Evolutionary conservation across 2,888 invertebrate species (phyloP), one percentile per base, ranked within the genome.

Genomic region (Amblyjoppa proteus): DNA sequence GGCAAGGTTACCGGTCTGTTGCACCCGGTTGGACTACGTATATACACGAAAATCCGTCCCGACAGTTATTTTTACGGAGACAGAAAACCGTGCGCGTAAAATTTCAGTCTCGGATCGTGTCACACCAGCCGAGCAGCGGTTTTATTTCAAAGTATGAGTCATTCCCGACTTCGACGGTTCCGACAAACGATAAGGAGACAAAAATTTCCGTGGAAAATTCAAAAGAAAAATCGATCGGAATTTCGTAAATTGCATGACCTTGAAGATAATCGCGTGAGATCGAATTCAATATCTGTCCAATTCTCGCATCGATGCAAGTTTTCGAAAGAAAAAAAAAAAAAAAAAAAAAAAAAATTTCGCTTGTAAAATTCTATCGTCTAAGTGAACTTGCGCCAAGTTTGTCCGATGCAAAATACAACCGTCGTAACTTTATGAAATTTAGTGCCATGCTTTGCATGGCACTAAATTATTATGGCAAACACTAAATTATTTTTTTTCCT

Each of bases 1-100:
- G 75, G 31, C 51, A 91, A 92, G 92, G 92, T 90, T 89, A 90
- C 58, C 78, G 87, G 92, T 89, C 86, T 91, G 84, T 85, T 91
- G 90, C 90, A 91, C 92, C 87, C 89, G 78, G 25, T 9, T 28
- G 64, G 66, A 84, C 75, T 77, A 87, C 87, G 71, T 77, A 85
- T 82, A 76, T 73, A 69, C 28, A 69, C 45, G 74, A 87, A 90
- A 91, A 89, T 77, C 87, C 77, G 79, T 77, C 31, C 87, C 76
- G 86, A 61, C 75, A 86, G 90, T 90, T 92, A 92, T 92, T 92
- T 91, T 91, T 90, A 84, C 86, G 84, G 86, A 86, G 75, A 75
- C 51, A 74, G 53, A 85, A 69, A 64, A 45, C 25, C 28, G 81
- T 11, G 31, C 45, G 45, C 49, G 58, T 53, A 28, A 7, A 51